These are phyloP conservation scores for Enteromius thamalakanensis DNA, from an alignment of 2,797 vertebrate genomes.

Conservation along the genomic window DNA sequence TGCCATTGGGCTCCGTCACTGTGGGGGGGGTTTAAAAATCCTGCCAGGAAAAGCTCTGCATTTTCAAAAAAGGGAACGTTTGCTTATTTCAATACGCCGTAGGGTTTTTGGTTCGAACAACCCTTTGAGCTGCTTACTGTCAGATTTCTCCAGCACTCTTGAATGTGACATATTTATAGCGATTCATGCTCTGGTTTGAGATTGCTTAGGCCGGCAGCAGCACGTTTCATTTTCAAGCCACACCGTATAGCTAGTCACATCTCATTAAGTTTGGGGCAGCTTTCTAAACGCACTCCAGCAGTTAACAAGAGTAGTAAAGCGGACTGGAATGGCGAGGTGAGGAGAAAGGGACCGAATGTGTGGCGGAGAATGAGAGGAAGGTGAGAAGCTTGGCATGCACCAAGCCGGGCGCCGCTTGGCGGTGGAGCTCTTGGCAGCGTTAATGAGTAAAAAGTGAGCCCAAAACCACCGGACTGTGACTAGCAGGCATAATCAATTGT, in stretches of 20 bases:
- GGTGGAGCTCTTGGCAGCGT: slow-evolving; percentile 59
- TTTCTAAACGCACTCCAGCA: slow-evolving; percentile 69
- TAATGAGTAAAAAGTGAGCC: slow-evolving; percentile 50
- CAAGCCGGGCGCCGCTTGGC: slow-evolving; percentile 55
- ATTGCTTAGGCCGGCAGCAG: slow-evolving; percentile 64
- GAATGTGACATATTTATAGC: slow-evolving; percentile 76
- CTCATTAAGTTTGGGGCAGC: slow-evolving; percentile 72
- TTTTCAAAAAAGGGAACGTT: slow-evolving; percentile 44
- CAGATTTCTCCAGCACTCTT: slow-evolving; percentile 59
- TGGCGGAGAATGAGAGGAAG: slow-evolving; percentile 56
- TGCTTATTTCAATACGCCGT: slow-evolving; percentile 43
- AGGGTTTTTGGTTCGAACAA: slow-evolving; percentile 12
- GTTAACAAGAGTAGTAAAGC: slow-evolving; percentile 60
- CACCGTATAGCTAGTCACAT: slow-evolving; percentile 68
- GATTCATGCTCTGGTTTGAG: slow-evolving; percentile 67
- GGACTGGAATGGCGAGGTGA: slow-evolving; percentile 52
- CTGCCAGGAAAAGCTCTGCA: slow-evolving; percentile 54
- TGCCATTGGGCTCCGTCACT: slow-evolving; percentile 56
- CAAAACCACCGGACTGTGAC: slow-evolving; percentile 59
- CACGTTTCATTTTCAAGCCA: slow-evolving; percentile 63
- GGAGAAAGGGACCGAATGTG: slow-evolving; percentile 55
- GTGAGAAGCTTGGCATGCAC: slow-evolving; percentile 58
- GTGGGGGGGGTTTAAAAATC: slow-evolving; percentile 58
- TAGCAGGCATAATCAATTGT: slow-evolving; percentile 62
- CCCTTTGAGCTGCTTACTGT: slow-evolving; percentile 39